Conservation (phyloP, 1,140 invertebrate species). For the Maconellicoccus hirsutus region DNA sequence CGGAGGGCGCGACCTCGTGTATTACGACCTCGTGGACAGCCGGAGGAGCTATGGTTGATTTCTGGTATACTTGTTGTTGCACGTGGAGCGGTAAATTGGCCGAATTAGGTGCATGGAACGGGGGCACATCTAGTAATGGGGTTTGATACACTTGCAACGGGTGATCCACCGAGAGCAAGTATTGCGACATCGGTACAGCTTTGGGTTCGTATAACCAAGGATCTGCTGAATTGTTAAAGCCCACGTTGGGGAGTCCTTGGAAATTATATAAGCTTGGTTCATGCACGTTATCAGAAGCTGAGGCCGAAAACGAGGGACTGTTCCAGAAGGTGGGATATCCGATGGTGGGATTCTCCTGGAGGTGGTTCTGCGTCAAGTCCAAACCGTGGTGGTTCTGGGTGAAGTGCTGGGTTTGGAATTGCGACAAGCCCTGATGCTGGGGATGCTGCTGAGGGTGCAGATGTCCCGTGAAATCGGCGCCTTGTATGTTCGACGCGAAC, state of each 20-base stretch:
- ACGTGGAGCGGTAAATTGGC: background rate
- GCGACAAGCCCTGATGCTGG: too few relatives aligned
- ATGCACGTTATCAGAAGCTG: background rate
- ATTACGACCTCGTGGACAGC: background rate
- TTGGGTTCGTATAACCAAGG: constrained; percentile 27
- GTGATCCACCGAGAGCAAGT: constrained; percentile 31
- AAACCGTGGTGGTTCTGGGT: background rate
- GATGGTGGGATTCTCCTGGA: too few relatives aligned
- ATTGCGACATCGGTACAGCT: constrained; percentile 31
- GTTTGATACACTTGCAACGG: constrained; percentile 32
- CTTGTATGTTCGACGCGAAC: too few relatives aligned
- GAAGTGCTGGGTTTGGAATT: background rate
- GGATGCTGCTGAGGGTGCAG: too few relatives aligned
- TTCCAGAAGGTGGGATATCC: background rate
- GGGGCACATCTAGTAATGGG: constrained; percentile 23
- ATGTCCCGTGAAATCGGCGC: too few relatives aligned
- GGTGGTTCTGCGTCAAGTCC: background rate
- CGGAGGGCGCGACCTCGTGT: background rate
- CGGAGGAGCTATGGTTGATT: background rate
- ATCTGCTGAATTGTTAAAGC: background rate
- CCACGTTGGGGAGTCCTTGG: background rate
- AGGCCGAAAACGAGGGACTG: background rate
- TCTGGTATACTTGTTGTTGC: background rate
- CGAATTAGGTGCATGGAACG: background rate
- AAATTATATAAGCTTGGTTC: background rate